Evolutionary conservation across 2,888 invertebrate species (phyloP).

Genomic region (Ceratothoa steindachneri): DNA sequence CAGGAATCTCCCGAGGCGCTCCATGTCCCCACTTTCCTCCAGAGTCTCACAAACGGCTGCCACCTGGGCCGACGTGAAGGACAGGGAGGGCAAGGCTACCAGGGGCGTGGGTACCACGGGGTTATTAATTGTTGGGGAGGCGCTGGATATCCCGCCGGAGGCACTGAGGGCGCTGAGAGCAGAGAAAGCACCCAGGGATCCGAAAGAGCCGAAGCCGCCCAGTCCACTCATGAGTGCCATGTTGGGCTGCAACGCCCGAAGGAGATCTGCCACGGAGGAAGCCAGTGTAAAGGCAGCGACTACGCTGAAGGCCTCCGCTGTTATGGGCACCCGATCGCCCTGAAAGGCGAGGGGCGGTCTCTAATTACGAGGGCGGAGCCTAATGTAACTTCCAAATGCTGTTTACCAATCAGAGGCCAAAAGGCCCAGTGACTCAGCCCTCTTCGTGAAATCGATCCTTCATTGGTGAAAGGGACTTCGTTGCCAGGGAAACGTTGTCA

Average conservation of each 20-base stretch:
- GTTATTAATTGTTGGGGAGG: conserved; percentile 11
- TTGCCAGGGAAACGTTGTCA: conserved; percentile 47
- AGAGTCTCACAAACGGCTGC: conserved; percentile 90
- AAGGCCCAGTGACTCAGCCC: conserved; percentile 15
- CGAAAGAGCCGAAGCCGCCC: conserved; percentile 34
- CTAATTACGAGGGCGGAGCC: background rate
- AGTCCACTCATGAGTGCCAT: conserved; percentile 46
- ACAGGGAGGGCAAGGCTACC: conserved; percentile 65
- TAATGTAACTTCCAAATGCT: background rate
- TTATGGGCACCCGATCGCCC: conserved; percentile 16
- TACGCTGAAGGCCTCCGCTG: conserved; percentile 21
- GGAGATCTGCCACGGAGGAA: conserved; percentile 45
- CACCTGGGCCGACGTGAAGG: conserved; percentile 77
- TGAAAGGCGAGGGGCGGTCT: conserved; percentile 11
- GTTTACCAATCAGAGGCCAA: conserved; percentile 17
- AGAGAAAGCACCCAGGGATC: conserved; percentile 34
- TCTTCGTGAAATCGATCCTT: background rate
- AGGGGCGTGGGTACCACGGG: conserved; percentile 34
- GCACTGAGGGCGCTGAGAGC: conserved; percentile 32
- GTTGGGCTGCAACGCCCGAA: conserved; percentile 47
- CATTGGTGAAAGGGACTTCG: conserved; percentile 27
- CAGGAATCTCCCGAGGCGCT: conserved; percentile 77
- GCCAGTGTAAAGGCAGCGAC: conserved; percentile 43
- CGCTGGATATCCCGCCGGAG: conserved; percentile 15
- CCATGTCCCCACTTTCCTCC: conserved; percentile 90